phyloP scores from a whole-genome alignment of 1,140 invertebrate genomes.

The Trichomalopsis sarcophagae region DNA sequence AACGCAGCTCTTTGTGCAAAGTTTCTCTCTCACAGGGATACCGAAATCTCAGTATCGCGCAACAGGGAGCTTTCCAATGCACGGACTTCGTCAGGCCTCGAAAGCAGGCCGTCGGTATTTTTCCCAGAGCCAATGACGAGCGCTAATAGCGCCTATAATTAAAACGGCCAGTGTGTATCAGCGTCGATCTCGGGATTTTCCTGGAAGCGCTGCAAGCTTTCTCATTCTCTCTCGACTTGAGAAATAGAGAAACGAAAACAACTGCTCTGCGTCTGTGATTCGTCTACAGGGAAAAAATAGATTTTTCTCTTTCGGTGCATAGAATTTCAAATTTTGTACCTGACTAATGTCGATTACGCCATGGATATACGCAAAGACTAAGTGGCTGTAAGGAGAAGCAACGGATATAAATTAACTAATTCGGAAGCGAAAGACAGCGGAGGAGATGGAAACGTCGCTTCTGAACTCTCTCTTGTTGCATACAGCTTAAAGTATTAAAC shows the following conservation, averaged over 20 bases:
- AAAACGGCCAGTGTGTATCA: conserved; percentile 6
- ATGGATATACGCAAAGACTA: background rate
- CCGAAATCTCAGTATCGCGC: too few relatives aligned
- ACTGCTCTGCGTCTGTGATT: too few relatives aligned
- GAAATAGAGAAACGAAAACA: too few relatives aligned
- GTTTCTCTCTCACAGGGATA: too few relatives aligned
- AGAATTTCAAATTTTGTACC: background rate
- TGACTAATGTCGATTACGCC: background rate
- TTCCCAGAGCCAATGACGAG: background rate
- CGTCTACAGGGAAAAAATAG: too few relatives aligned
- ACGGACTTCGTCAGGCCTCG: background rate
- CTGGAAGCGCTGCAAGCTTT: background rate
- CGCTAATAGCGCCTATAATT: conserved; percentile 26
- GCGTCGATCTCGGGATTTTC: background rate
- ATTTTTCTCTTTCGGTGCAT: background rate
- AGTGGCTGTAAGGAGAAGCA: background rate
- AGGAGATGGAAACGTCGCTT: background rate
- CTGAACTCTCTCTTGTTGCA: conserved; percentile 15
- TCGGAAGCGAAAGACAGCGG: background rate
- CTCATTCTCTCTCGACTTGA: background rate
- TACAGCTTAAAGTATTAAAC: conserved; percentile 30
- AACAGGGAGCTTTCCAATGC: too few relatives aligned
- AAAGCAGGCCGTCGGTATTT: background rate
- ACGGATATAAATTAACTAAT: conserved; percentile 8
- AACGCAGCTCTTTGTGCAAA: too few relatives aligned